Conservation (phyloP, 2,888 invertebrate genomes). For the Drosophila engyochracea region DNA sequence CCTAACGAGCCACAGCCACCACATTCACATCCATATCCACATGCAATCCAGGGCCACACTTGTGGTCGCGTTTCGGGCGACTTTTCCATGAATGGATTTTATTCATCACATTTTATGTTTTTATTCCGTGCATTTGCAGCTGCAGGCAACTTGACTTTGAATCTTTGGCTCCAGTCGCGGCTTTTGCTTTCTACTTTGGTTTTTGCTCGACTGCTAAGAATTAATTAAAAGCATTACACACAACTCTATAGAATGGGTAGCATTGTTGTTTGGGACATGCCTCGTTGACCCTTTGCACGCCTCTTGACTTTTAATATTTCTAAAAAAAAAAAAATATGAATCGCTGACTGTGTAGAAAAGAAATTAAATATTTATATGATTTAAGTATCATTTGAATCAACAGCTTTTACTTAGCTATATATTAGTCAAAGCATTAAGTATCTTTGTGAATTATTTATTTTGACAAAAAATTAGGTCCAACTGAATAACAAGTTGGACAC, state of each 20-base stretch:
- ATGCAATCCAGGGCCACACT: constrained; percentile 47
- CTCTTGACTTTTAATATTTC: constrained; percentile 42
- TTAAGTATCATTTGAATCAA: not conserved
- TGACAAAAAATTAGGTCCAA: not conserved
- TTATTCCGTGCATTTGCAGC: constrained; percentile 40
- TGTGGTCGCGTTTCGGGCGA: constrained; percentile 50
- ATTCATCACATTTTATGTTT: constrained; percentile 61
- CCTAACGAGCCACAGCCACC: constrained; percentile 48
- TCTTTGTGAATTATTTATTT: not conserved
- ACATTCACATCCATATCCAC: constrained; percentile 13
- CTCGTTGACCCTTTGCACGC: constrained; percentile 37
- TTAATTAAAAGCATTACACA: constrained; percentile 71
- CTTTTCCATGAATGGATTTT: constrained; percentile 73
- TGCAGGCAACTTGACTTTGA: constrained; percentile 70
- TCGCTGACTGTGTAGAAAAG: not conserved
- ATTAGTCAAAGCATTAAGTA: not conserved
- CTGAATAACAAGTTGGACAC: not conserved
- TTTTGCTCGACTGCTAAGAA: constrained; percentile 52
- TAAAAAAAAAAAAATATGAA: not conserved
- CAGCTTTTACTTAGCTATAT: not conserved
- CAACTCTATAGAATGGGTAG: constrained; percentile 55
- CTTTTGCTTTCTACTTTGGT: constrained; percentile 10
- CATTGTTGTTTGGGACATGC: constrained; percentile 55
- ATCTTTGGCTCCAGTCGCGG: constrained; percentile 33
- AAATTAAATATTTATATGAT: constrained; percentile 1